Evolutionary conservation across 2,113 vertebrate species (phyloP), one percentile per base, ranked within the genome.

Genomic region (Ophthalmotilapia sp.): DNA sequence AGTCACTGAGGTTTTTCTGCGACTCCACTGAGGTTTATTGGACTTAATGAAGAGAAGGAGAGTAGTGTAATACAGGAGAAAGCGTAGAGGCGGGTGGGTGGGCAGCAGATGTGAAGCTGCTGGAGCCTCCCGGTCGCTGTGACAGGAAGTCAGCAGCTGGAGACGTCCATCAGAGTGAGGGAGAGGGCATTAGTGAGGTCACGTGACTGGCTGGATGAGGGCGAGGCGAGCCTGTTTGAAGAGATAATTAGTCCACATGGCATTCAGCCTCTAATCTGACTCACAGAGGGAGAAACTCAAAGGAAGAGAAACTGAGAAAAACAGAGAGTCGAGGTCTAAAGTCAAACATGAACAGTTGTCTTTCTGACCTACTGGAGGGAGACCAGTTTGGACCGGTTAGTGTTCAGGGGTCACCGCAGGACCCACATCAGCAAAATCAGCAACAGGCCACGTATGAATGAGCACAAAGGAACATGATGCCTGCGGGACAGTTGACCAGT

Each of bases 181-280:
- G 58, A 88, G 62, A 80, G 90, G 86, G 54, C 86, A 91, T 92
- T 90, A 90, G 82, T 45, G 26, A 56, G 70, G 84, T 92, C 91
- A 95, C 58, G 65, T 91, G 89, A 91, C n/a, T 2, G 11, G 70
- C 80, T 91, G 91, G 86, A 90, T 47, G 90, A 91, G 88, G 65
- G 73, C 2, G 65, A 86, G 77, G 89, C 7, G 84, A 92, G 85
- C 82, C 87, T 91, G 91, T 84, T 93, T 90, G 70, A 83, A 62
- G 86, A 87, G 90, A 94, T 95, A 95, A 96, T 95, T 95, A 95
- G 94, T 90, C 90, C 90, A 89, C 88, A 87, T 62, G 82, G 86
- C 88, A 94, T 93, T 95, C 90, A 94, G 89, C 68, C 83, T 93
- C 83, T 90, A 91, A 94, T 93, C 85, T 93, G 77, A 90, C 86